Evolutionary conservation across 2,797 vertebrate species (phyloP).

Genomic region (Champsocephalus gunnari): DNA sequence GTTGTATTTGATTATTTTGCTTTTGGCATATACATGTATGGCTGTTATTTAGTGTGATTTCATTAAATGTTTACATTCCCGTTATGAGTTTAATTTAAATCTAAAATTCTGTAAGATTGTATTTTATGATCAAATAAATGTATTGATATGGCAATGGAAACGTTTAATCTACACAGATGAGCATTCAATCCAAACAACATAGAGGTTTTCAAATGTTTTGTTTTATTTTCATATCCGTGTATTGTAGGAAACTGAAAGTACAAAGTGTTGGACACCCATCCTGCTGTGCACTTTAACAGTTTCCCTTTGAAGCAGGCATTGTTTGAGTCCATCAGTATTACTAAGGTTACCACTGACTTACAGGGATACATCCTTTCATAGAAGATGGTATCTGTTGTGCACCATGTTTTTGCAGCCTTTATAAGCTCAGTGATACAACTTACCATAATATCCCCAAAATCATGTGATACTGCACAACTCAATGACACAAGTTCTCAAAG

Average conservation of each 20-base stretch:
- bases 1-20: not conserved
- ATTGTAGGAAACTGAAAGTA: slow-evolving; percentile 62
- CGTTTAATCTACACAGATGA: not conserved
- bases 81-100: not conserved
- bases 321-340: slow-evolving; percentile 13
- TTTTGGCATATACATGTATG: not conserved
- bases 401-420: not conserved
- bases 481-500: not conserved
- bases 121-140: not conserved
- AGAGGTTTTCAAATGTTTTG: slow-evolving; percentile 28
- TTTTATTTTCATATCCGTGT: slow-evolving; percentile 53
- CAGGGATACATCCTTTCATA: slow-evolving; percentile 18
- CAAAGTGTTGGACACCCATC: slow-evolving; percentile 43
- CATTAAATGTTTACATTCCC: slow-evolving; percentile 9
- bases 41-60: not conserved
- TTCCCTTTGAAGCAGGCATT: slow-evolving; percentile 43
- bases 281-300: slow-evolving; percentile 17
- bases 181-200: slow-evolving; percentile 16
- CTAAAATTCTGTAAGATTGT: not conserved
- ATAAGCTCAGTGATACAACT: not conserved
- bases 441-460: not conserved
- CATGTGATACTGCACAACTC: not conserved
- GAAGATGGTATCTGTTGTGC: not conserved
- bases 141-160: not conserved
- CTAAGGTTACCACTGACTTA: slow-evolving; percentile 16